Evolutionary conservation across 2,797 vertebrate species (phyloP), one percentile per base, ranked within the genome.

Genomic region (Sebastes flavidus): DNA sequence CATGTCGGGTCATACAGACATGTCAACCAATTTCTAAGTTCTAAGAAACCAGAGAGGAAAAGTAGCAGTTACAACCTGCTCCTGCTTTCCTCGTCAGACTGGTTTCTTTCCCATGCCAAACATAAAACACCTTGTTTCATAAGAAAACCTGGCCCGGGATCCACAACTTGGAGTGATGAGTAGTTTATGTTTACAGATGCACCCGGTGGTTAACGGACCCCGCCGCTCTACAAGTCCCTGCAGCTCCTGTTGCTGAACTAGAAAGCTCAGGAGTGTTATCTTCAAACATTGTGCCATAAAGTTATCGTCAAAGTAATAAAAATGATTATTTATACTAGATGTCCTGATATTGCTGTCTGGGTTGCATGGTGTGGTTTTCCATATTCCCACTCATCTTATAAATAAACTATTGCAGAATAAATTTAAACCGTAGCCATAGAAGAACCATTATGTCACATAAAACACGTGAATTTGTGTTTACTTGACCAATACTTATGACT

Each of bases 1-100:
- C 55, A 30, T 75, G 78, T 73, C 46, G 13, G 81, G 72, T 87
- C 82, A 78, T 78, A 60, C 76, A 74, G 58, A 86, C 77, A 30
- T 29, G 75, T 85, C 61, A 78, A 72, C n/a, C 25, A 84, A 34
- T 34, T 60, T 60, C 67, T 63, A 67, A 65, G 30, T 89, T 77
- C 82, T 12, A 46, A 78, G 91, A 93, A 94, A 95, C 79, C 75
- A 66, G 73, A 91, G 82, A 87, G 52, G 66, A 82, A 83, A 91
- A 87, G 91, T 91, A 94, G 89, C 91, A 90, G 94, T 94, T 93
- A 91, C 77, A 92, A 87, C 91, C 87, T 85, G 58, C 84, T 88
- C 94, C 89, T 88, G 93, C 93, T 94, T 92, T 93, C 92, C 95
- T 92, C 9, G 94, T 95, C 81, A 61, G 85, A 94, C 94, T 6